Base-by-base conservation (phyloP, 2,113 vertebrate genomes). In the Taxidea taxus region DNA sequence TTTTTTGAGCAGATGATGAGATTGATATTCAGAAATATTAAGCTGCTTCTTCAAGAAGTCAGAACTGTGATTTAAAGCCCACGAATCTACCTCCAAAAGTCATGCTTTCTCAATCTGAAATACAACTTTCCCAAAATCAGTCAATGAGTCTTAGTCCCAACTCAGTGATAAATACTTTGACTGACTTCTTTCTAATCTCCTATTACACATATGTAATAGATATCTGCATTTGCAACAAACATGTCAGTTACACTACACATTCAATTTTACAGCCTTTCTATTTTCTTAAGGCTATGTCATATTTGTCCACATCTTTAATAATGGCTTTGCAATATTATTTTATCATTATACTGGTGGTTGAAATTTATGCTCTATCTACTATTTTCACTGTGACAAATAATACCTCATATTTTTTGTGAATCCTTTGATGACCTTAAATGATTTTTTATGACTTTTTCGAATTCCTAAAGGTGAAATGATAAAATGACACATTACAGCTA, bases 1-100 rank as follows among this genome's bases (percentile, higher is more conserved):
- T 56, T 60, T 90, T 64, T 85, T 16, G 12, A 81, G 56, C 13
- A 66, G 3, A 39, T 34, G 25, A 87, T 84, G 42, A 60, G 90
- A 74, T 70, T 84, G 34, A 54, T 56, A 86, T 87, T 92, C 6
- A 83, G 21, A 92, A 90, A 60, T 94, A 89, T 64, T 84, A 58
- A 58, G 20, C 74, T 39, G 81, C 12, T 90, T 75, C 9, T 12
- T 37, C n/a, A 70, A 80, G 90, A 34, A 56, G 23, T 10, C 5
- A 72, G 56, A 87, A 60, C 7, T 74, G 29, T 12, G 16, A 58
- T 49, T 27, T 44, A 51, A 72, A 2, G 4, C 29, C 47, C 11
- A 20, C 21, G n/a, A 42, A 2, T 83, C 21, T 37, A 13, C 12
- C 62, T 49, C 34, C 18, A 21, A 49, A 74, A 1, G 8, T n/a